A percentile compares a stretch with the other conserved stretches of the same genome.
Evolutionary conservation across 2,888 invertebrate genomes (phyloP).

Genomic region (Odontomyia ornata): DNA sequence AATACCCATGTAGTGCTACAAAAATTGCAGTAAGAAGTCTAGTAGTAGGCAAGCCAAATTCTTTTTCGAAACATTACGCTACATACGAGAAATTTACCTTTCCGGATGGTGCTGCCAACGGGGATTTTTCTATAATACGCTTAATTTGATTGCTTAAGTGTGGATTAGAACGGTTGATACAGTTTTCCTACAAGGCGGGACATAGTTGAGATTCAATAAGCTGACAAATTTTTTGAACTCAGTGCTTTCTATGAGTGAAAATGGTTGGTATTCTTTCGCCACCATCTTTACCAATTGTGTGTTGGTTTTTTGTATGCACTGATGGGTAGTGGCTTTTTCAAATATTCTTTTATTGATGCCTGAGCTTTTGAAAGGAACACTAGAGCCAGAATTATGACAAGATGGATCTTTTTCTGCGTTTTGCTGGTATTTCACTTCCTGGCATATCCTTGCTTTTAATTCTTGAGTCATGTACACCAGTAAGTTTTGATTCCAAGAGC

Average conservation of each 20-base stretch:
- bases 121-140: no score
- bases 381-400: neutral
- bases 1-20: no score
- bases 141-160: no score
- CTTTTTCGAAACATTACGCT: no score
- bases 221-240: slow-evolving; percentile 54
- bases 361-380: neutral
- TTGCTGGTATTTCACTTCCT: neutral
- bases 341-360: neutral
- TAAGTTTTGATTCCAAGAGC: neutral
- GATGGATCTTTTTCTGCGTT: neutral
- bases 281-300: slow-evolving; percentile 51
- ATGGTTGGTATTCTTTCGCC: no score
- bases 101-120: no score
- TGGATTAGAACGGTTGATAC: slow-evolving; percentile 52
- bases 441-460: neutral
- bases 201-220: slow-evolving; percentile 53
- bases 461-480: neutral
- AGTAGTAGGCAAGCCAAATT: no score
- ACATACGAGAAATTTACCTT: no score
- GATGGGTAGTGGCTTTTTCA: neutral
- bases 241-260: slow-evolving; percentile 54
- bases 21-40: no score
- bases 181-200: slow-evolving; percentile 53
- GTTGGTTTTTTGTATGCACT: slow-evolving; percentile 5